These are phyloP conservation scores for Drosophila dunni DNA, from an alignment of 1,140 invertebrate genomes.

Conservation along the genomic window DNA sequence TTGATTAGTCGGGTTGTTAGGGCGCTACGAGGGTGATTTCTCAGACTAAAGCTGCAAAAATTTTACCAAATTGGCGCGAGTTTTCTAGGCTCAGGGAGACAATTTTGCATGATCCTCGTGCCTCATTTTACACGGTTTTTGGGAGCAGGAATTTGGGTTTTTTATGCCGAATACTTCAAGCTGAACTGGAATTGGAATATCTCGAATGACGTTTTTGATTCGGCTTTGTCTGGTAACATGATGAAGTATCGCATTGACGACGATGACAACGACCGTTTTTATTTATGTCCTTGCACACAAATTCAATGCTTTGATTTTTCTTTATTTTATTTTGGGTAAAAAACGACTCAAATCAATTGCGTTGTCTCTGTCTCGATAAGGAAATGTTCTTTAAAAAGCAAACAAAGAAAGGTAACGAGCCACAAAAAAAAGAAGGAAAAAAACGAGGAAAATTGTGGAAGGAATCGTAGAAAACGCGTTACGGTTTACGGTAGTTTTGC, in stretches of 20 bases:
- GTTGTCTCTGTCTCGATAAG: slow-evolving; percentile 71
- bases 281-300: slow-evolving; percentile 66
- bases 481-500: slow-evolving; percentile 65
- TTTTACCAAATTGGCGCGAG: slow-evolving; percentile 27
- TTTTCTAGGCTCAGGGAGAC: neutral
- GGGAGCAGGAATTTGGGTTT: slow-evolving; percentile 9
- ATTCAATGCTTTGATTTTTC: slow-evolving; percentile 2
- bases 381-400: slow-evolving; percentile 66
- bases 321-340: slow-evolving; percentile 63
- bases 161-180: slow-evolving; percentile 7
- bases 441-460: neutral
- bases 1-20: slow-evolving; percentile 20
- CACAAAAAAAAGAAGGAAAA: neutral
- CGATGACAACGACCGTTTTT: slow-evolving; percentile 68
- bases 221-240: slow-evolving; percentile 60
- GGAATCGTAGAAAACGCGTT: slow-evolving; percentile 47
- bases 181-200: slow-evolving; percentile 30
- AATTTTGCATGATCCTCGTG: slow-evolving; percentile 56
- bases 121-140: slow-evolving; percentile 51
- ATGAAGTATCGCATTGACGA: slow-evolving; percentile 63
- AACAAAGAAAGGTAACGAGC: slow-evolving; percentile 63
- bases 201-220: slow-evolving; percentile 62
- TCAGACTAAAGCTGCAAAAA: slow-evolving; percentile 27
- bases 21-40: slow-evolving; percentile 8
- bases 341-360: slow-evolving; percentile 79